Evolutionary conservation across 2,797 vertebrate genomes (phyloP).

Genomic region (Myoxocephalus aenaeus): DNA sequence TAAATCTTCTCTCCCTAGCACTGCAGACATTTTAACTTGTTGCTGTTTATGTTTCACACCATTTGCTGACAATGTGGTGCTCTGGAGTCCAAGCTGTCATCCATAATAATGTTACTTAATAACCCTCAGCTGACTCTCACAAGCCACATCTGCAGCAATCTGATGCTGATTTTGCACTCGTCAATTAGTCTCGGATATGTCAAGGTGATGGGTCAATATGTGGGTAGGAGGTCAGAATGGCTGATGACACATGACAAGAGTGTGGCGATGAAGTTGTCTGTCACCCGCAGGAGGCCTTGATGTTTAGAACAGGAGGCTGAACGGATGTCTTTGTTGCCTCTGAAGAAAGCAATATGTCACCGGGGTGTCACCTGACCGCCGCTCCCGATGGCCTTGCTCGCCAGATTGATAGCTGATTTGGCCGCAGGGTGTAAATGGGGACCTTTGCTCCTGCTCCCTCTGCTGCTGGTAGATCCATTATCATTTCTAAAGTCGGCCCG

Average conservation of each 20-base stretch:
- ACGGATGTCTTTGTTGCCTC: slow-evolving; percentile 68
- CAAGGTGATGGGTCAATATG: slow-evolving; percentile 58
- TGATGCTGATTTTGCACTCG: slow-evolving; percentile 41
- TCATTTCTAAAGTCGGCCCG: slow-evolving; percentile 65
- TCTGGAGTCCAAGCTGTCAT: slow-evolving; percentile 37
- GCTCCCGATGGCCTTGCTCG: slow-evolving; percentile 72
- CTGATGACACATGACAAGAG: slow-evolving; percentile 63
- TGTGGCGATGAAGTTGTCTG: slow-evolving; percentile 60
- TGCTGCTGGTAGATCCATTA: slow-evolving; percentile 69
- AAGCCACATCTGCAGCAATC: slow-evolving; percentile 32
- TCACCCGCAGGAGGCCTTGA: slow-evolving; percentile 69
- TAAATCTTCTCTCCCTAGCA: slow-evolving; percentile 8
- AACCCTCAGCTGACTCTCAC: slow-evolving; percentile 16
- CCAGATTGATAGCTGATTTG: slow-evolving; percentile 82
- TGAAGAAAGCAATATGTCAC: slow-evolving; percentile 74
- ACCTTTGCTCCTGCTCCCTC: slow-evolving; percentile 70
- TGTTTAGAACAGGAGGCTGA: slow-evolving; percentile 53
- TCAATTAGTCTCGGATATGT: slow-evolving; percentile 62
- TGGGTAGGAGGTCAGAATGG: slow-evolving; percentile 52
- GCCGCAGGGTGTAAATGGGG: slow-evolving; percentile 73
- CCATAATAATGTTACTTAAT: slow-evolving; percentile 37
- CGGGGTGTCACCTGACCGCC: slow-evolving; percentile 68
- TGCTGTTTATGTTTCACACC: slow-evolving; percentile 39
- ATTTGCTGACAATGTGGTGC: slow-evolving; percentile 51
- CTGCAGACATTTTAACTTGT: slow-evolving; percentile 50